Conservation (phyloP, 2,888 invertebrate genomes). For the Drosophila kokeensis region DNA sequence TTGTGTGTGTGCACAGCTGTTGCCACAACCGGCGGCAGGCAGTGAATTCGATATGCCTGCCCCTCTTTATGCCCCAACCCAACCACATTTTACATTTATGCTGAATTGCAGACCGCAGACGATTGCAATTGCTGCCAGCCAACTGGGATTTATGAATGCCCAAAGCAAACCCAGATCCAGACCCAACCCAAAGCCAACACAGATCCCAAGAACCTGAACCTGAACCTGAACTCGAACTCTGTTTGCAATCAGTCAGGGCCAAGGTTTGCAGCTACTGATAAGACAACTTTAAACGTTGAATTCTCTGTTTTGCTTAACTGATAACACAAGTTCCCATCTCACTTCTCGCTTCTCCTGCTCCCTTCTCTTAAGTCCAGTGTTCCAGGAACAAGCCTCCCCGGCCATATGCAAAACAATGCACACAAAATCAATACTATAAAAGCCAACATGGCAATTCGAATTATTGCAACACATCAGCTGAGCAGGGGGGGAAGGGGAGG, state of each 20-base stretch:
- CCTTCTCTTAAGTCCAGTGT: slow-evolving; percentile 1
- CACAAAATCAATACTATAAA: slow-evolving; percentile 45
- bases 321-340: slow-evolving; percentile 21
- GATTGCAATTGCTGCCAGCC: slow-evolving; percentile 61
- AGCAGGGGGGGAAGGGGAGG: neutral
- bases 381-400: neutral
- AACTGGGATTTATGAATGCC: slow-evolving; percentile 72
- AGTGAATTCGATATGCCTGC: slow-evolving; percentile 63
- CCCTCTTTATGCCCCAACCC: neutral
- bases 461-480: slow-evolving; percentile 14
- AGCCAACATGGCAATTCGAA: slow-evolving; percentile 28
- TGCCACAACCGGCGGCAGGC: slow-evolving; percentile 48
- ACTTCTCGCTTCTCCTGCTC: neutral
- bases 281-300: slow-evolving; percentile 18
- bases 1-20: slow-evolving; percentile 68
- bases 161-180: slow-evolving; percentile 13
- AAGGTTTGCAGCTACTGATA: slow-evolving; percentile 47
- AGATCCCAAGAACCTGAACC: slow-evolving; percentile 12
- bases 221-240: neutral
- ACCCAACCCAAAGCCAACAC: neutral
- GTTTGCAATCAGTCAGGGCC: slow-evolving; percentile 23
- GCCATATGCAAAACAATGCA: slow-evolving; percentile 9
- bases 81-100: slow-evolving; percentile 22
- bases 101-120: slow-evolving; percentile 70
- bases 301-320: slow-evolving; percentile 13